These are phyloP conservation scores for Paragorgia papillata DNA, from an alignment of 92 coral and sea anemone species.

Conservation along the genomic window DNA sequence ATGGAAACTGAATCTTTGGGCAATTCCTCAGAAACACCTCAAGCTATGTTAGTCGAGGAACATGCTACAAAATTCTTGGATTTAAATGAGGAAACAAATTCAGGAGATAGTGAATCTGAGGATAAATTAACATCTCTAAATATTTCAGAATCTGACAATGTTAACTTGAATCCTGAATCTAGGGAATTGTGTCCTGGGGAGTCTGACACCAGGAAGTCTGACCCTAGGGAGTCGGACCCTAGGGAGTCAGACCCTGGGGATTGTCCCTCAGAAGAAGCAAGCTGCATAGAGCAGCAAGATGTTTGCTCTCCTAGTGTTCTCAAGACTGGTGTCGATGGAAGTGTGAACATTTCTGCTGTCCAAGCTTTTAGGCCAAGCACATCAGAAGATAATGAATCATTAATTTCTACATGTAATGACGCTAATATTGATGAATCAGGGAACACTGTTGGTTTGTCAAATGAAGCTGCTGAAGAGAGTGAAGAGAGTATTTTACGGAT, in stretches of 20 bases:
- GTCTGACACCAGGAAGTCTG: neutral
- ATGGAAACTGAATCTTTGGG: neutral
- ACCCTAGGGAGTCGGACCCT: neutral
- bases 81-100: slow-evolving; percentile 39
- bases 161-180: neutral
- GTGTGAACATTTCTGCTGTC: too few species aligned
- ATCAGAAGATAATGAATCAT: too few species aligned
- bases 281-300: neutral
- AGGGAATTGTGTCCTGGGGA: neutral
- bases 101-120: neutral
- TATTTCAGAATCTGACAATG: neutral
- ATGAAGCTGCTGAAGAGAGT: neutral
- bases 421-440: too few species aligned
- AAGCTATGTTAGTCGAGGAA: neutral
- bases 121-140: neutral
- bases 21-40: neutral
- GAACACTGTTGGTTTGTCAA: neutral
- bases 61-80: slow-evolving; percentile 58
- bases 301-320: too few species aligned
- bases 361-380: too few species aligned
- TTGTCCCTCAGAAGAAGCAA: neutral
- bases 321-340: too few species aligned
- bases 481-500: neutral
- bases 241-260: neutral
- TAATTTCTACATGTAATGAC: too few species aligned